Conservation (phyloP, 1,140 invertebrate species). For the Anoplophora glabripennis region DNA sequence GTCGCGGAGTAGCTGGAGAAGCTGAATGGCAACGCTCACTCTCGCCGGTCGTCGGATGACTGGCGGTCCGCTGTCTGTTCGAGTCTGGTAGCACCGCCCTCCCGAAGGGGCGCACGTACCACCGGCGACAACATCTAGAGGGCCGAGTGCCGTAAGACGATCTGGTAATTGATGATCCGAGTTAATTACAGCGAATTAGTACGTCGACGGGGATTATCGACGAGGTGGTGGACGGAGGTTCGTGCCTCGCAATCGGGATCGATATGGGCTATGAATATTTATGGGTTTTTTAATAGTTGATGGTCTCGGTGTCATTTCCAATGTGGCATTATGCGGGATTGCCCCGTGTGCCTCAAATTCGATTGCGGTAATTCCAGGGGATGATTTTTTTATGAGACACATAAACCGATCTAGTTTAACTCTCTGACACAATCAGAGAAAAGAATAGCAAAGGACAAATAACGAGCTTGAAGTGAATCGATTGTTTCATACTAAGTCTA, state of each 20-base stretch:
- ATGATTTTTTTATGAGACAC: too few relatives aligned
- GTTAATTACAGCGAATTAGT: slow-evolving; percentile 45
- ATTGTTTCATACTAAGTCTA: too few relatives aligned
- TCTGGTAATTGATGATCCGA: slow-evolving; percentile 44
- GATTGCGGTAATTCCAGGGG: too few relatives aligned
- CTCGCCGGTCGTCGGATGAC: slow-evolving; percentile 37
- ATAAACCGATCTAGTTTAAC: neutral
- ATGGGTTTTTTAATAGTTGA: neutral
- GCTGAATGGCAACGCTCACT: slow-evolving; percentile 6
- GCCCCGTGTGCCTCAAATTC: neutral
- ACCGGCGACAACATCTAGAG: slow-evolving; percentile 13
- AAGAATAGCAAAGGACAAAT: too few relatives aligned
- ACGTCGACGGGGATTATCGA: slow-evolving; percentile 28
- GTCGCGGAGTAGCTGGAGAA: slow-evolving; percentile 6
- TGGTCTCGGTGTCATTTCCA: too few relatives aligned
- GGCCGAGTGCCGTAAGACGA: slow-evolving; percentile 34
- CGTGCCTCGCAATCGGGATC: slow-evolving; percentile 7
- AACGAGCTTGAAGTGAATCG: too few relatives aligned
- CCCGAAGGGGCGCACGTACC: slow-evolving; percentile 37
- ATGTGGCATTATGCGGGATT: too few relatives aligned
- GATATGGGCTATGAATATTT: slow-evolving; percentile 16
- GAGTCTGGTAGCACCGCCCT: slow-evolving; percentile 39
- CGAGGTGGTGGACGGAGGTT: neutral
- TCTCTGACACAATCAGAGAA: neutral
- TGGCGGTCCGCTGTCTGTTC: slow-evolving; percentile 46